These are phyloP conservation scores for Mus spicilegus DNA, from an alignment of 2,113 vertebrate species.

Conservation along the genomic window DNA sequence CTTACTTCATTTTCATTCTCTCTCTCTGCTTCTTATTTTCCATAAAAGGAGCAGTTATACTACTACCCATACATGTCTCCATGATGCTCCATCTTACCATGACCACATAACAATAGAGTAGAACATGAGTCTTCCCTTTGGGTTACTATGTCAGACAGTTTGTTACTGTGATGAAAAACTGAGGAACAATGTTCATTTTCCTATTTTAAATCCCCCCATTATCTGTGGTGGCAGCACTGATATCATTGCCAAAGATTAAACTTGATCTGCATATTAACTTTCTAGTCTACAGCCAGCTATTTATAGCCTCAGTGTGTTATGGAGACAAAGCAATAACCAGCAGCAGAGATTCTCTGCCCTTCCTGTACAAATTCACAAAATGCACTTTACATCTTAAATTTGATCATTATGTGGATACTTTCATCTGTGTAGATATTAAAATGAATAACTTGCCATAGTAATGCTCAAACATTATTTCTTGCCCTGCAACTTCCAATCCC, in stretches of 20 bases:
- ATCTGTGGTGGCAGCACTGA: neutral
- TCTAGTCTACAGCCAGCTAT: neutral
- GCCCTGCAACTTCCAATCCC: neutral
- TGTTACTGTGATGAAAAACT: neutral
- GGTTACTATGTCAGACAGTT: neutral
- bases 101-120: neutral
- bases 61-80: fast-evolving
- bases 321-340: neutral
- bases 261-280: neutral
- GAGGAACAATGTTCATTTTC: neutral
- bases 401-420: neutral
- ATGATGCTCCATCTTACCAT: neutral
- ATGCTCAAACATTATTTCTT: constrained; percentile 28
- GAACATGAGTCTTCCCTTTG: neutral
- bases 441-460: neutral
- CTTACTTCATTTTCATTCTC: neutral
- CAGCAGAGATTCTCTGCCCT: neutral
- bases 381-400: neutral
- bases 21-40: neutral
- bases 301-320: neutral
- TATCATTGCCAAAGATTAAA: neutral
- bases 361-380: neutral
- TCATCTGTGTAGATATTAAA: neutral
- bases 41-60: neutral
- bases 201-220: neutral